Conservation (phyloP, 92 coral and sea anemone genomes). For the Diadumene lineata region DNA sequence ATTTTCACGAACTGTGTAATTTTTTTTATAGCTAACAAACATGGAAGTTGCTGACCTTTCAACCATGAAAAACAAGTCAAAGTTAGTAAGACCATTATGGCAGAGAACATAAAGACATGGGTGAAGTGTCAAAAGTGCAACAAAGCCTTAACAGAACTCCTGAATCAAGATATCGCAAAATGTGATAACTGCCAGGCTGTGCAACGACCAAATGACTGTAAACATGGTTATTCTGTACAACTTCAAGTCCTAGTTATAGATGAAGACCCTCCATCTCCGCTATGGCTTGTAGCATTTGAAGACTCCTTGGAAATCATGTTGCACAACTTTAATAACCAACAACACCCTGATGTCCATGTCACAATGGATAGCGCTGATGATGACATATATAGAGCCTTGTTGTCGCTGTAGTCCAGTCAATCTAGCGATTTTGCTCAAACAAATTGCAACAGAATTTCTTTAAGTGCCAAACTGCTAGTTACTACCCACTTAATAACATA, state of each 20-base stretch:
- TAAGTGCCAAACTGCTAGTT: too few species aligned
- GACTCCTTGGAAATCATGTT: conserved; percentile 20
- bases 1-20: background rate
- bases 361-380: conserved; percentile 24
- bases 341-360: background rate
- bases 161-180: conserved; percentile 2
- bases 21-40: conserved; percentile 13
- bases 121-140: conserved; percentile 19
- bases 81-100: conserved; percentile 11
- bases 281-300: conserved; percentile 15
- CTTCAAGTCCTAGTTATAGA: conserved; percentile 12
- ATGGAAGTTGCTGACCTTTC: conserved; percentile 12
- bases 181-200: conserved; percentile 18
- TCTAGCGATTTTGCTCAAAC: too few species aligned
- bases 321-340: conserved; percentile 10
- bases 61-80: background rate
- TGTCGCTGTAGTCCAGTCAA: too few species aligned
- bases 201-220: conserved; percentile 3
- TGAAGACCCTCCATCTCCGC: conserved; percentile 1
- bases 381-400: too few species aligned
- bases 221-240: conserved; percentile 8
- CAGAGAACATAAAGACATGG: conserved; percentile 10
- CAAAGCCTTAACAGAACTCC: conserved; percentile 19
- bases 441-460: too few species aligned
- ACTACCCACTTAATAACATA: too few species aligned